Base-by-base conservation (phyloP, 23 tunicate species). In the Trididemnum nubilum region DNA sequence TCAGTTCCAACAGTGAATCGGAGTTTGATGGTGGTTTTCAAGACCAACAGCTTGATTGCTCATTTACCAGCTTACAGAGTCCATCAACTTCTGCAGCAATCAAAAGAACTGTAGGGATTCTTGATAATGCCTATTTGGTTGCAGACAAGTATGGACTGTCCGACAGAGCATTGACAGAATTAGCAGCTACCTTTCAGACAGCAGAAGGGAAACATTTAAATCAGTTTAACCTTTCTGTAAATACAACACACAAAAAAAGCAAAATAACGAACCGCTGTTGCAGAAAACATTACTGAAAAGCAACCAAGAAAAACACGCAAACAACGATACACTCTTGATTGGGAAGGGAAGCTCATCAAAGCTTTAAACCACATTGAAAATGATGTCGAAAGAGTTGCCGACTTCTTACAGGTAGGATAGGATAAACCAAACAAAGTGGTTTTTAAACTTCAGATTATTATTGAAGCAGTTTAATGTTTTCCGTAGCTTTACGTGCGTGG, bases 301-400 rank as follows among this genome's bases (percentile, higher is more conserved):
- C 74, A 69, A n/a, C 74, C 4, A 3, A 37, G 38, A 33, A 37
- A 28, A 27, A 31, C n/a, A 7, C 29, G 39, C 4, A 4, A 33
- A 33, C 29, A 69, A 34, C 19, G 38, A 37, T 69, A 5, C n/a
- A 22, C 74, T 32, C 74, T 69, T 7, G 37, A 69, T 34, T 69
- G 74, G 74, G 74, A 69, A 27, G 36, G 74, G 37, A 69, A 30
- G 74, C 74, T 69, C n/a, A 31, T 33, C 38, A 69, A 69, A 34
- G 15, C 74, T 7, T 25, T 69, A n/a, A 32, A 36, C 9, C 74
- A 69, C n/a, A 37, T 69, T 32, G 74, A 22, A 33, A 69, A 69
- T 12, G 74, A 30, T 34, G 39, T 69, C 12, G 74, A 69, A 69
- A 12, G 74, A 69, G 74, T 69, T 3, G 38, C 74, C 5, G 74